Percentiles rank a stretch among this genome's conserved stretches.
These are phyloP conservation scores for Ellobium chinense DNA, from an alignment of 2,888 invertebrate species.

Conservation along the genomic window DNA sequence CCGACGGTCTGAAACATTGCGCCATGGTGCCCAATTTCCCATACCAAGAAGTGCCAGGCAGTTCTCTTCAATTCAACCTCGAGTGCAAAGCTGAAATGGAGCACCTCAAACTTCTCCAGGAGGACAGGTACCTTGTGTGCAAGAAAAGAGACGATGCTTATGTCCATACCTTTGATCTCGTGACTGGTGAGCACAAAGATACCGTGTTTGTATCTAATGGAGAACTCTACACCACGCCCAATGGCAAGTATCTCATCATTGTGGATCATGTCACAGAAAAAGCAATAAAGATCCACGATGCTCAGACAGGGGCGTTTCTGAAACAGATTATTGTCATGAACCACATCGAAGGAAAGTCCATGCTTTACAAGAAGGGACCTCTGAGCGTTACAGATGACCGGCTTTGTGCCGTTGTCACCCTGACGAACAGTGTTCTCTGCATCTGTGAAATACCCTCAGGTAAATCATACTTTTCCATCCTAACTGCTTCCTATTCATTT, in stretches of 20 bases:
- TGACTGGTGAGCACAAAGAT: constrained; percentile 64
- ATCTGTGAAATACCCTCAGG: constrained; percentile 61
- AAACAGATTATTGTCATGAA: constrained; percentile 77
- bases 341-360: constrained; percentile 66
- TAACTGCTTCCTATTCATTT: too few species aligned
- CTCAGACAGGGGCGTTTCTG: constrained; percentile 70
- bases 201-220: constrained; percentile 73
- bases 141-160: constrained; percentile 67
- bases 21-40: constrained; percentile 76
- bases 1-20: constrained; percentile 69
- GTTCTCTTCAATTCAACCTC: constrained; percentile 71
- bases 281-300: constrained; percentile 73
- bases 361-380: constrained; percentile 68
- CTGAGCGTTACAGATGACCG: constrained; percentile 68
- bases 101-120: constrained; percentile 60
- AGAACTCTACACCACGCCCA: constrained; percentile 67
- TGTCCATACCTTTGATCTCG: constrained; percentile 70
- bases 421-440: constrained; percentile 74
- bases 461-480: too few species aligned
- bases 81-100: constrained; percentile 57
- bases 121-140: constrained; percentile 63
- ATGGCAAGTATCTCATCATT: constrained; percentile 67
- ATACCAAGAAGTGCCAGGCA: constrained; percentile 73
- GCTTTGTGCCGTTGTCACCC: constrained; percentile 71
- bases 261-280: constrained; percentile 75